phyloP scores from a whole-genome alignment of 2,113 vertebrate genomes.

The Heliornis fulica region DNA sequence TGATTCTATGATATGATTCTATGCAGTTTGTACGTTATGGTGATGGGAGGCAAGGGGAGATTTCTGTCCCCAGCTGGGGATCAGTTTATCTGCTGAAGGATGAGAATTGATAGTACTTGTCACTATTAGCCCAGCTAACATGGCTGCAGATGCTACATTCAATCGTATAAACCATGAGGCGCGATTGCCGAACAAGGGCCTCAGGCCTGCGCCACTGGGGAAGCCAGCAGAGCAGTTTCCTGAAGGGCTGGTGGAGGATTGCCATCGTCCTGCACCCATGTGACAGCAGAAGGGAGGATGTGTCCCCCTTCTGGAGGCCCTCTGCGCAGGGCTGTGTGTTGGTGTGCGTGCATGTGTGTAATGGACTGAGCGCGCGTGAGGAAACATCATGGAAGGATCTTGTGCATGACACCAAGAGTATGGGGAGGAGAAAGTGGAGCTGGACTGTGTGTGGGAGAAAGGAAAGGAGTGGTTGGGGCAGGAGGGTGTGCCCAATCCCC shows the following conservation, averaged over 20 bases:
- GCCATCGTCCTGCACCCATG: neutral
- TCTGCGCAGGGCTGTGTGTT: neutral
- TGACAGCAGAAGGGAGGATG: neutral
- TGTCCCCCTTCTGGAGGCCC: neutral
- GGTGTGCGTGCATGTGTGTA: neutral
- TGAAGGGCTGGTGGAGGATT: neutral
- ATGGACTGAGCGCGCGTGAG: neutral
- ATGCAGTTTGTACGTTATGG: neutral
- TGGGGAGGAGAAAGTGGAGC: neutral
- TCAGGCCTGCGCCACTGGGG: neutral
- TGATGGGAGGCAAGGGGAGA: conserved; percentile 15
- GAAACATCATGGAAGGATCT: neutral
- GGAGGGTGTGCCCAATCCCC: neutral
- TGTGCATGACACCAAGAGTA: neutral
- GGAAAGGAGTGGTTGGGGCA: neutral
- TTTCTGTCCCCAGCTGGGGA: conserved; percentile 26
- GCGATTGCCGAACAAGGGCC: neutral
- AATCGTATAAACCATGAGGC: neutral
- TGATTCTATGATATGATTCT: too few relatives aligned
- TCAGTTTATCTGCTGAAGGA: conserved; percentile 22
- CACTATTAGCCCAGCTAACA: conserved; percentile 49
- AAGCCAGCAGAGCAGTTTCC: neutral
- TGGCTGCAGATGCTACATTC: conserved; percentile 52
- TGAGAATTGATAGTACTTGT: conserved; percentile 56
- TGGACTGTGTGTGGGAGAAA: neutral